Evolutionary conservation across 2,113 vertebrate genomes (phyloP), one percentile per base, ranked within the genome.

Genomic region (Catharus fuscescens): DNA sequence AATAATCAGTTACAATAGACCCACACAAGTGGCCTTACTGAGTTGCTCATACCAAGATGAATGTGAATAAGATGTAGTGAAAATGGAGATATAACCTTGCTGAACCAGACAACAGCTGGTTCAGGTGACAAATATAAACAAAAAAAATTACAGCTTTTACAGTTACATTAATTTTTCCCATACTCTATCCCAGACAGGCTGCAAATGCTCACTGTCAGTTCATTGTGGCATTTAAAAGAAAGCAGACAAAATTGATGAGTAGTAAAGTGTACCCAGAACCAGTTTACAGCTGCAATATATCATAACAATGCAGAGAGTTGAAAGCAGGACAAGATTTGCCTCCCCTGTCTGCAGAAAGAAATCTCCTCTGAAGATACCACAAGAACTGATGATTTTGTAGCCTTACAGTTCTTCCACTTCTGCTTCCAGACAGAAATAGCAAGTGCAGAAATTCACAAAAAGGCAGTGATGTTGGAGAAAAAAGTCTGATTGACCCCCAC

Each of bases 241-340:
- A 72, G 9, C 8, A 83, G 62, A 79, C 24, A 92, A 94, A 95
- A 94, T 2, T 94, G 54, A 88, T 90, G 79, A 73, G n/a, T 44
- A 77, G 60, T 20, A 90, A 91, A 91, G 38, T 56, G 19, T 29
- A 82, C 47, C 21, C 47, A 87, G 70, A 77, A 84, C 50, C 57
- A 93, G 56, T 73, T 94, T 88, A 90, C 50, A 92, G 89, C 80
- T 95, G 73, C 50, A 61, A 36, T 79, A 82, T 67, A 91, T 91
- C 77, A 86, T 85, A 92, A 94, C 59, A 87, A 67, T 72, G 74
- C 29, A 81, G 32, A 69, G 28, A 38, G 62, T 59, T 91, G 78
- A 95, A 94, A 87, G 60, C 45, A 85, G 71, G 91, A 56, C 59
- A 66, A 52, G 60, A 86, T 93, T 94, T 95, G 59, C 64, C 59